Evolutionary conservation across 2,888 invertebrate genomes (phyloP).

Genomic region (Siphlonurus alternatus): DNA sequence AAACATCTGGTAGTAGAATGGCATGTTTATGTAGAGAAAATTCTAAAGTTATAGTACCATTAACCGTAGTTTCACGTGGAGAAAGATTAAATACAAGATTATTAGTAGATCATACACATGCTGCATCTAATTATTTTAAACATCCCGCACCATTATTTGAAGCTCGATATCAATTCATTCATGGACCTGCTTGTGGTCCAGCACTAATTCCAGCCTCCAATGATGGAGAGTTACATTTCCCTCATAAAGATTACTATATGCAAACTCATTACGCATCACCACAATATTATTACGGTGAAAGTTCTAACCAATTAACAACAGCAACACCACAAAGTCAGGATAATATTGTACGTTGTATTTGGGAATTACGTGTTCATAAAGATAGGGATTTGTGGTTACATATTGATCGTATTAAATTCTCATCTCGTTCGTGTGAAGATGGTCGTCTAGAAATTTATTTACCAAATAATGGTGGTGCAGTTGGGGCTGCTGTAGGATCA

Average conservation of each 20-base stretch:
- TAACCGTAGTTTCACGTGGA: conserved; percentile 51
- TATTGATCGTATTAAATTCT: conserved; percentile 72
- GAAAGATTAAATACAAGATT: conserved; percentile 67
- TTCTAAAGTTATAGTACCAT: conserved; percentile 17
- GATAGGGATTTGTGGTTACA: conserved; percentile 76
- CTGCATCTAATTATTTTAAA: conserved; percentile 76
- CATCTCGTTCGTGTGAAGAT: conserved; percentile 69
- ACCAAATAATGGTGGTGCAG: conserved; percentile 30
- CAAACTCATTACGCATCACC: conserved; percentile 1
- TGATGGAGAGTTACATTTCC: conserved; percentile 76
- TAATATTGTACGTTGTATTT: conserved; percentile 10
- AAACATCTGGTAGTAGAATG: conserved; percentile 30
- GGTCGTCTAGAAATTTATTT: conserved; percentile 71
- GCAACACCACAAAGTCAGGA: neutral
- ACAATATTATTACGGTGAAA: neutral
- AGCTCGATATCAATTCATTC: conserved; percentile 76
- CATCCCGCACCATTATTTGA: conserved; percentile 68
- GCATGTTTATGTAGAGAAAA: conserved; percentile 10
- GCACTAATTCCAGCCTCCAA: conserved; percentile 60
- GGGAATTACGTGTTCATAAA: conserved; percentile 38
- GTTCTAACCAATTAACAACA: neutral
- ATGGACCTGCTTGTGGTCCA: conserved; percentile 75
- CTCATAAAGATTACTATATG: conserved; percentile 21
- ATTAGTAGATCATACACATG: conserved; percentile 68
- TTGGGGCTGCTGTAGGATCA: conserved; percentile 25